Evolutionary conservation across 1,140 invertebrate genomes (phyloP), one percentile per base, ranked within the genome.

Genomic region (Ridgeia piscesae): DNA sequence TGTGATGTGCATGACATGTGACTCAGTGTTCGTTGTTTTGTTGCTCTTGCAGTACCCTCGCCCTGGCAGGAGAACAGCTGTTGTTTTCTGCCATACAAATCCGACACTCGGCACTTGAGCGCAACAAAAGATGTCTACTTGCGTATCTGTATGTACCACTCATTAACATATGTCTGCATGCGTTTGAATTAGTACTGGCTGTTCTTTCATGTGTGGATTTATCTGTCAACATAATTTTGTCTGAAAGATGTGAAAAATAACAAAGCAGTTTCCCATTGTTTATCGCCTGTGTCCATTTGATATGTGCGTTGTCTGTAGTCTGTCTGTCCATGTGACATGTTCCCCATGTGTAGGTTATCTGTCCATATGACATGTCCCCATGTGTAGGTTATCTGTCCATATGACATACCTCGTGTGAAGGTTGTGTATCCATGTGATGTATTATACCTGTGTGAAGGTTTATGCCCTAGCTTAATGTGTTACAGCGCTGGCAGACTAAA

Each of bases 111-210:
- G 98, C 98, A 8, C 95, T 99, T 50, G 97, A 98, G 95, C 97
- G 98, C 91, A 99, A 99, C 94, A 98, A 98, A 95, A 96, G 99
- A 90, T 99, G 98, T 95, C 95, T 99, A 0, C 95, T 99, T 21
- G 97, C 98, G 0, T 99, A 99, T 95, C 96, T 99, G 94, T 98
- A 95, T 96, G 96, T 95, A 91, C 17, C 88, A 34, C 50, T 90
- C 77, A 48, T 92, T 31, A 27, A 48, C 91, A 35, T 31, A 11
- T 8, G 34, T 58, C 33, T 91, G 35, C 27, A 14, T 48, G 21
- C 48, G 8, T 50, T 50, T 50, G 8, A 21, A 27, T 77, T 6
- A 42, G 11, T 4, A 42, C 42, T n/a, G 14, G 14, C 27, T 21
- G 17, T 77, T 21, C 58, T 14, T 77, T 77, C 58, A 77, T 77